These are phyloP conservation scores for Luscinia luscinia DNA, from an alignment of 2,797 vertebrate species.

Conservation along the genomic window DNA sequence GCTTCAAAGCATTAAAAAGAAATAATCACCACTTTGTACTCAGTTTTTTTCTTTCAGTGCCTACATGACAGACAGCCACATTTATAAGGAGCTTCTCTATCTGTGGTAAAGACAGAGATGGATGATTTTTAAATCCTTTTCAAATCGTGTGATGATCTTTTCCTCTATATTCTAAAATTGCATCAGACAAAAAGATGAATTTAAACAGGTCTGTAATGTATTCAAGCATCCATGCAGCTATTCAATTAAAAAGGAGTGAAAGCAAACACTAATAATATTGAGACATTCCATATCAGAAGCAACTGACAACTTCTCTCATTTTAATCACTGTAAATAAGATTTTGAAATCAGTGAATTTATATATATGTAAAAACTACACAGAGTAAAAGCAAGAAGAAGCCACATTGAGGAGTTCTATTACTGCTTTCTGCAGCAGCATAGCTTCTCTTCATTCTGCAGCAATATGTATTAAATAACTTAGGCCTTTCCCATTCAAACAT, in stretches of 20 bases:
- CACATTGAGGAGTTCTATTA: background rate
- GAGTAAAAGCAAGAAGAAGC: background rate
- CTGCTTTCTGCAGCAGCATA: background rate
- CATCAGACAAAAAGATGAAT: background rate
- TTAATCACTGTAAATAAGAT: background rate
- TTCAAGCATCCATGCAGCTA: background rate
- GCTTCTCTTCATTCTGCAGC: background rate
- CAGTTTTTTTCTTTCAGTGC: constrained; percentile 1
- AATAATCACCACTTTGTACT: constrained; percentile 48
- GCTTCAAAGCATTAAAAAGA: constrained; percentile 52
- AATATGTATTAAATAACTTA: background rate
- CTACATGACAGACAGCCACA: constrained; percentile 18
- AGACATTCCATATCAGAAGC: background rate
- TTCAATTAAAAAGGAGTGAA: background rate
- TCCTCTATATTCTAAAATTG: background rate
- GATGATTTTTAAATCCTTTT: constrained; percentile 18
- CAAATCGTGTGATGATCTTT: constrained; percentile 3
- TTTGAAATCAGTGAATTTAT: background rate
- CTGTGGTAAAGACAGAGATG: background rate
- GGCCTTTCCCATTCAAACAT: background rate
- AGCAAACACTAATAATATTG: background rate
- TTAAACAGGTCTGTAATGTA: background rate
- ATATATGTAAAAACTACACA: background rate
- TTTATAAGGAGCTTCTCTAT: constrained; percentile 16
- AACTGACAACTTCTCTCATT: background rate